These are phyloP conservation scores for Pseudochirops cupreus DNA, from an alignment of 2,797 vertebrate genomes.

Conservation along the genomic window DNA sequence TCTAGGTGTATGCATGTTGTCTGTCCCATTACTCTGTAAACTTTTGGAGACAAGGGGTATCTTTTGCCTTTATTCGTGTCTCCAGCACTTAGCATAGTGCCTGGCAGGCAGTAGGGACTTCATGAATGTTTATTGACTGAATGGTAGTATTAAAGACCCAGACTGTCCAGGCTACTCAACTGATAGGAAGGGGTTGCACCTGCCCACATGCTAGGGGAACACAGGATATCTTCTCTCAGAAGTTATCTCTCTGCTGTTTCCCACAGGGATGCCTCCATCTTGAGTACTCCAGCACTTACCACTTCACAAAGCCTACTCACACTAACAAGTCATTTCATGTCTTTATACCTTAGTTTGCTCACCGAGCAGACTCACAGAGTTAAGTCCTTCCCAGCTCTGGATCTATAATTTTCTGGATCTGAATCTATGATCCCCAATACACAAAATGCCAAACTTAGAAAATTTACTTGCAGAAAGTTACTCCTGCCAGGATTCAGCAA, in stretches of 20 bases:
- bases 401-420: neutral
- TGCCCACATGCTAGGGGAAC: neutral
- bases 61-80: neutral
- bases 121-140: neutral
- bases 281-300: neutral
- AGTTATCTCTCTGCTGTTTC: neutral
- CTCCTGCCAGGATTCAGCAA: neutral
- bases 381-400: neutral
- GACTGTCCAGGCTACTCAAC: neutral
- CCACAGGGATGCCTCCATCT: neutral
- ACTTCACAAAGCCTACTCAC: neutral
- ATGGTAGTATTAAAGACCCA: neutral
- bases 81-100: neutral
- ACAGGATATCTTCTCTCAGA: neutral
- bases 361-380: no score
- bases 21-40: neutral
- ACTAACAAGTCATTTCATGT: neutral
- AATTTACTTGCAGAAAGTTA: neutral
- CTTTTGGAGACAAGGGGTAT: neutral
- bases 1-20: neutral
- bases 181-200: neutral
- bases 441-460: neutral
- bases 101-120: neutral
- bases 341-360: neutral
- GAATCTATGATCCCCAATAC: neutral